Base-by-base conservation (phyloP, 2,113 vertebrate genomes). In the Cololabis saira region DNA sequence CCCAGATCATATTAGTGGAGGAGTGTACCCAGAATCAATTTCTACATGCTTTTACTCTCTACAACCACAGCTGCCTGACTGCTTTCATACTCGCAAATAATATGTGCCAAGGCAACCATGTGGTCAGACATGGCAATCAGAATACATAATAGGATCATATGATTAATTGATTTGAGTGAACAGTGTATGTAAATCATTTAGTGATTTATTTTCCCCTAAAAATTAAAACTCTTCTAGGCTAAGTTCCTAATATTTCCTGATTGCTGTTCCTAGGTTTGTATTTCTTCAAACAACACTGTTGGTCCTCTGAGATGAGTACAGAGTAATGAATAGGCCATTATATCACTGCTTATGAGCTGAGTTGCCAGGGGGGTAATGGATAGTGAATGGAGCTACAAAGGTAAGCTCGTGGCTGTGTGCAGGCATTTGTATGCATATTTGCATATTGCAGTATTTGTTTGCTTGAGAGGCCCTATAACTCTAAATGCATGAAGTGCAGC, bases 21-120 rank as follows among this genome's bases (percentile, higher is more conserved):
- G 77, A 87, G 82, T 84, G 78, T 81, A 89, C 82, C 84, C 81
- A 83, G 84, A 89, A 90, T 91, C 86, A 86, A 89, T 92, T 89
- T 88, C 84, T 87, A 79, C 85, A 87, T 81, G 82, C 82, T 90
- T 89, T 84, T 73, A 79, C 85, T 83, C 78, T 85, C 86, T 75
- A 61, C 71, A 84, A 85, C 83, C 67, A 71, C 80, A 83, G 83
- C 89, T 86, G 90, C 72, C 71, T 85, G 76, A 82, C 85, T 84
- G 84, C 84, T 66, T 62, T 64, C 66, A 77, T 60, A 67, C 79
- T 54, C 12, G 33, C 84, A 87, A 85, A 84, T 86, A 87, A 80
- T 70, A 64, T 41, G 80, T 64, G 78, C 65, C 82, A 67, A 63
- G 58, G 73, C 78, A 84, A 68, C 85, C 76, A 67, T 81, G 81